Conservation (phyloP, 92 coral and sea anemone genomes). For the Palythoa grandiflora region DNA sequence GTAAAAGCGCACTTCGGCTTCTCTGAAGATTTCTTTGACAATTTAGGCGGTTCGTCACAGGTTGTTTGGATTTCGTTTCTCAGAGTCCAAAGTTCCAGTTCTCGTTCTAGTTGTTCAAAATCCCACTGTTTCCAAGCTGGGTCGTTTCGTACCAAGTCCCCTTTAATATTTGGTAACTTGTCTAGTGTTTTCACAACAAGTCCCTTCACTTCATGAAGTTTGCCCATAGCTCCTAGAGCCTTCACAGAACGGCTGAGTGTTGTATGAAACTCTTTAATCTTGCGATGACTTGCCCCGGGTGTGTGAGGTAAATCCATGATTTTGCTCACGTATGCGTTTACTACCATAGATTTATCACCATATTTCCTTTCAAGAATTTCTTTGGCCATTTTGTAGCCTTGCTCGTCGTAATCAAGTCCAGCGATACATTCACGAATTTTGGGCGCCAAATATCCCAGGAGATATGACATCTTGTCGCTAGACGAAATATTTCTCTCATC, state of each 20-base stretch:
- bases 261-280: slow-evolving; percentile 19
- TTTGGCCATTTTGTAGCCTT: slow-evolving; percentile 18
- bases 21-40: not conserved
- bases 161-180: slow-evolving; percentile 37
- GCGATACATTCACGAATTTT: not conserved
- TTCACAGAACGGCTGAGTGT: slow-evolving; percentile 28
- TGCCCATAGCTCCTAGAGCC: slow-evolving; percentile 52
- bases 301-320: slow-evolving; percentile 1
- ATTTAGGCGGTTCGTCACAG: not conserved
- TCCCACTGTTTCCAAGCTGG: slow-evolving; percentile 27
- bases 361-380: slow-evolving; percentile 30
- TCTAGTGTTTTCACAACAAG: slow-evolving; percentile 44
- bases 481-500: too few species aligned
- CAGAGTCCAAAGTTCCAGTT: slow-evolving; percentile 21
- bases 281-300: not conserved
- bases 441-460: too few species aligned
- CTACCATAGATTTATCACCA: slow-evolving; percentile 15
- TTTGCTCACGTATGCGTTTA: slow-evolving; percentile 12
- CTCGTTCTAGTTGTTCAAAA: slow-evolving; percentile 14
- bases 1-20: slow-evolving; percentile 13
- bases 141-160: slow-evolving; percentile 25
- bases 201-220: slow-evolving; percentile 46
- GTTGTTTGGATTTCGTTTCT: not conserved
- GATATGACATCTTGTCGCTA: too few species aligned
- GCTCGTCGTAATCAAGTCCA: slow-evolving; percentile 13